Percentiles rank a stretch among this genome's conserved stretches.
Evolutionary conservation across 2,797 vertebrate genomes (phyloP).

Genomic region (Darevskia mixta): DNA sequence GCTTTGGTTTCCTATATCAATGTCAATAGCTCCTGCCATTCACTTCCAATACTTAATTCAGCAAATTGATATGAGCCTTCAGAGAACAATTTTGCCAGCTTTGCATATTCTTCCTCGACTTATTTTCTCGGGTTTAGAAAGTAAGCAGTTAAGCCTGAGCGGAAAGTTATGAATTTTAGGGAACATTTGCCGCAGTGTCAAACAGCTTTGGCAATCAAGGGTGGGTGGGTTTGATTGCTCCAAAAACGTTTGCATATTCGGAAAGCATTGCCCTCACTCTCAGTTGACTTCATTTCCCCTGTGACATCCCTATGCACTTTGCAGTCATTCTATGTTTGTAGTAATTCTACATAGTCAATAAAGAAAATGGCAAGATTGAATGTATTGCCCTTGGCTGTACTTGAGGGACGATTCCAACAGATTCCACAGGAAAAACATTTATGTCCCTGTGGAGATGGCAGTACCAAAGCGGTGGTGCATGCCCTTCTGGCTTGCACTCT

Average conservation of each 20-base stretch:
- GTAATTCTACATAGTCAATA: too few species aligned
- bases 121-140: background rate
- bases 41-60: background rate
- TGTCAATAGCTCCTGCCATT: background rate
- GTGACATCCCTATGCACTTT: background rate
- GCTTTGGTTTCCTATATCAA: background rate
- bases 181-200: background rate
- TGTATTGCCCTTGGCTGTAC: too few species aligned
- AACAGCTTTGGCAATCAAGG: background rate
- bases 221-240: background rate
- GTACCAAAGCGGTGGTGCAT: too few species aligned
- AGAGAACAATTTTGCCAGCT: background rate
- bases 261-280: background rate
- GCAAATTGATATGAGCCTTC: background rate
- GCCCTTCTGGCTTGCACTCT: too few species aligned
- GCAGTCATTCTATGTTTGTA: background rate
- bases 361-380: too few species aligned
- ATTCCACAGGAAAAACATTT: too few species aligned
- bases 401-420: too few species aligned
- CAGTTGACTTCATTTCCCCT: background rate
- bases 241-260: background rate
- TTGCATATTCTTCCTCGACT: background rate
- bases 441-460: too few species aligned
- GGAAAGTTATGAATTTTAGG: background rate
- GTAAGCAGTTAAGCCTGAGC: background rate